These are phyloP conservation scores for Labeo catla DNA, from an alignment of 2,113 vertebrate genomes.

Conservation along the genomic window DNA sequence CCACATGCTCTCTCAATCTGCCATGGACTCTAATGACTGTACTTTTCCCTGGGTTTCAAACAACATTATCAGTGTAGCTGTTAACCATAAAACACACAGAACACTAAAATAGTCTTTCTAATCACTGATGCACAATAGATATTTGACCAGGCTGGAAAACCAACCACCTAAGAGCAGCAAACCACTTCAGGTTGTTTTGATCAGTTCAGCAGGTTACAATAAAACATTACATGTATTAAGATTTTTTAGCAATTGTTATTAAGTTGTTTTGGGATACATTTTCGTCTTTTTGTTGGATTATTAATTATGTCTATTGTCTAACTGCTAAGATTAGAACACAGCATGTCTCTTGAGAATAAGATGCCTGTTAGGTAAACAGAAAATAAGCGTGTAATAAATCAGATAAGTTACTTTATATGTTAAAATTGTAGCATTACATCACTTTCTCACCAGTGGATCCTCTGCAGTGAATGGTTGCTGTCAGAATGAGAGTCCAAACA, in stretches of 20 bases:
- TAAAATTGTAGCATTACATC: too few species aligned
- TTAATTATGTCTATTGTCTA: too few species aligned
- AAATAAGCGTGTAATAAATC: neutral
- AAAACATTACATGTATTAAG: neutral
- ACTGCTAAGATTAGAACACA: neutral
- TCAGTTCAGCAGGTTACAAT: neutral
- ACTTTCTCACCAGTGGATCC: too few species aligned
- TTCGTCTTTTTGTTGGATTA: neutral
- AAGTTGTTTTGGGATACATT: neutral
- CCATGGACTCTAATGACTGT: neutral
- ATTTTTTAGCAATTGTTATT: neutral
- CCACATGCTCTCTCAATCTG: constrained; percentile 1
- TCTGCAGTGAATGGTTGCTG: neutral
- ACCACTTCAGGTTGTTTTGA: neutral
- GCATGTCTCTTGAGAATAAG: neutral
- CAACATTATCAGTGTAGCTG: neutral
- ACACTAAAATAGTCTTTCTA: neutral
- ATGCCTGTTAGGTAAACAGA: neutral
- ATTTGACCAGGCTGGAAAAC: neutral
- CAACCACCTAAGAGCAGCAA: neutral
- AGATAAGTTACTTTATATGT: neutral
- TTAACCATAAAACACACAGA: neutral
- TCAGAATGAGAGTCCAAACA: neutral
- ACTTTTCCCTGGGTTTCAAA: neutral
- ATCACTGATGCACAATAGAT: neutral